Evolutionary conservation across 2,888 invertebrate species (phyloP), one percentile per base, ranked within the genome.

Genomic region (Cheiracanthium punctorium): DNA sequence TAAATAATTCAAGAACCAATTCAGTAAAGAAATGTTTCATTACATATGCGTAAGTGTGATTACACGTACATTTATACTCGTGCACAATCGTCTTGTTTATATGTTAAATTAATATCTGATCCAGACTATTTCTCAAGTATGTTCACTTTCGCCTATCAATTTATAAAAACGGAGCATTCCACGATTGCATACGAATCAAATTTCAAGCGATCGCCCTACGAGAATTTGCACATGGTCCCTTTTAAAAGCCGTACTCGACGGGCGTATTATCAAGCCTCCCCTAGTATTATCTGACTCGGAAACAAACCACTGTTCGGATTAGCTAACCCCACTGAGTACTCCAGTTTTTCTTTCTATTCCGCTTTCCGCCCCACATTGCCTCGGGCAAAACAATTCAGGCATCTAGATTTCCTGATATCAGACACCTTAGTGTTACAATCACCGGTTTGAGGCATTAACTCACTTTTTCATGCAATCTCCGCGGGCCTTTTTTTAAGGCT

Each of bases 271-370:
- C 48, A 17, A 17, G 29, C 30, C 67, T 67, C 67, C 67, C 32
- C 67, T 8, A 48, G 69, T 33, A n/a, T 37, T 32, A 32, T 20
- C 20, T 20, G 33, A 33, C 69, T 33, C 69, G 69, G 43, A 71
- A 71, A 43, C 43, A 71, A 71, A 71, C 71, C 71, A 71, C 71
- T 43, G 43, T 43, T 41, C 71, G 71, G 71, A 71, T 71, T 71
- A 71, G 43, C 28, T 71, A 29, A 71, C 43, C 71, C 28, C 43
- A 20, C 70, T 37, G 37, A 32, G 69, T 32, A 17, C 32, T 33
- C 37, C 37, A 37, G 24, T 70, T 70, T 70, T 70, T 70, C 29
- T 17, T 30, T 32, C n/a, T 69, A 10, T 71, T 33, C 29, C 24
- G 7, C 71, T 28, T 71, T n/a, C 43, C 43, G 33, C 71, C 43